Conservation (phyloP, 2,113 vertebrate species). For the Zeus faber region DNA sequence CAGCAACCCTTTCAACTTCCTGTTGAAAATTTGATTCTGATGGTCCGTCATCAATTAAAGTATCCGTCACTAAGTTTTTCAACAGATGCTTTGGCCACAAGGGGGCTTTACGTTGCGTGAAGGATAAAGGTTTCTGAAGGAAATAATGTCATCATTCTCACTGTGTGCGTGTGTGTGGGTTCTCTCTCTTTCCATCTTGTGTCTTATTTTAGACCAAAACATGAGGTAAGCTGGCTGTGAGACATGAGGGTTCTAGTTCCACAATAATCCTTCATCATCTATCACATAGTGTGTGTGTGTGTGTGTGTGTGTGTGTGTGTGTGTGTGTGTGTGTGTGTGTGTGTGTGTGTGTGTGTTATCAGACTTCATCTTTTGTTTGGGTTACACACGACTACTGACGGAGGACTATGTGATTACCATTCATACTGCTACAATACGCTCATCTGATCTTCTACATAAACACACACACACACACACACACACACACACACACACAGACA, state of each 20-base stretch:
- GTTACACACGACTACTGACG: constrained; percentile 75
- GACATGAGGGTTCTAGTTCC: constrained; percentile 73
- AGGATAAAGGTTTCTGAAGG: too few species aligned
- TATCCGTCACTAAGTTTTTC: too few species aligned
- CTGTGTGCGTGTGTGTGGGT: too few species aligned
- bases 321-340: constrained; percentile 26
- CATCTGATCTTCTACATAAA: constrained; percentile 59
- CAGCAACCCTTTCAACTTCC: too few species aligned
- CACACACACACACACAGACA: constrained; percentile 18
- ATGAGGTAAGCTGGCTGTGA: constrained; percentile 70
- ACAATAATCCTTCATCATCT: constrained; percentile 64
- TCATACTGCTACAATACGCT: constrained; percentile 72
- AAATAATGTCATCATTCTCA: too few species aligned
- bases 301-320: constrained; percentile 16
- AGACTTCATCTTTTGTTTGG: constrained; percentile 78
- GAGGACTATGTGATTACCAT: constrained; percentile 74
- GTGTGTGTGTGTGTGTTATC: constrained; percentile 51
- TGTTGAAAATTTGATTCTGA: too few species aligned
- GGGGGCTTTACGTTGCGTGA: too few species aligned
- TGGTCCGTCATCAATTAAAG: too few species aligned
- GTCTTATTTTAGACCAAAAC: constrained; percentile 49
- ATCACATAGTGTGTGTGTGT: constrained; percentile 15
- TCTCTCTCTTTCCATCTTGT: not conserved
- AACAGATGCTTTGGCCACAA: too few species aligned
- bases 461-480: not conserved